Base-by-base conservation (phyloP, 2,113 vertebrate species). In the Prietella phreatophila region DNA sequence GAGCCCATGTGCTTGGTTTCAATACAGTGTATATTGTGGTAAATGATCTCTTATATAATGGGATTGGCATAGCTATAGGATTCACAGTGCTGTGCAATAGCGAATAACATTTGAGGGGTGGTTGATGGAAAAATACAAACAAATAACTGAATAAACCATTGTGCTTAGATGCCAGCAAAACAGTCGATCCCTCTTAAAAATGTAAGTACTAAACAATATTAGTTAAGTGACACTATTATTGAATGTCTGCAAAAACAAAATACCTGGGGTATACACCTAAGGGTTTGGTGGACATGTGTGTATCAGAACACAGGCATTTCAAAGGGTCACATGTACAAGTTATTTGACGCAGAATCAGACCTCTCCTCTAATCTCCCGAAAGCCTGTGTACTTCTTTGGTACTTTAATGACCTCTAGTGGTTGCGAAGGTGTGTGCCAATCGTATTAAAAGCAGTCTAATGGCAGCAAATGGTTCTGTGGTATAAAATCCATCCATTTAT, bases 261-360 rank as follows among this genome's bases (percentile, higher is more conserved):
- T 75, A 17, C 47, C 13, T 75, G 75, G 85, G 92, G 91, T 92
- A 93, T 91, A 91, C 92, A 93, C 91, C 91, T 91, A 84, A 88
- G 87, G 92, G 90, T 89, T 55, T 88, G 75, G 88, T 33, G 87
- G 84, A 60, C 81, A 89, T 86, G 78, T 76, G 85, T 84, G 82
- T 79, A 63, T 47, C 17, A 84, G 25, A 84, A 61, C 25, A 55
- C 22, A 83, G 6, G 15, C 20, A 82, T 83, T 71, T 83, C n/a
- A 83, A 75, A 83, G 20, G n/a, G 39, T 87, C 55, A 33, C 36
- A 73, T 30, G 15, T 22, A 15, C 25, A 82, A 30, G 33, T 50
- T 11, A 53, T 53, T 67, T 50, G 19, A 84, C 55, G 5, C 17
- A 67, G n/a, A 33, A 47, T 53, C 82, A 30, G 27, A 8, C 9